phyloP scores from a whole-genome alignment of 2,888 invertebrate species.

The Drosophila nr. perissopoda region DNA sequence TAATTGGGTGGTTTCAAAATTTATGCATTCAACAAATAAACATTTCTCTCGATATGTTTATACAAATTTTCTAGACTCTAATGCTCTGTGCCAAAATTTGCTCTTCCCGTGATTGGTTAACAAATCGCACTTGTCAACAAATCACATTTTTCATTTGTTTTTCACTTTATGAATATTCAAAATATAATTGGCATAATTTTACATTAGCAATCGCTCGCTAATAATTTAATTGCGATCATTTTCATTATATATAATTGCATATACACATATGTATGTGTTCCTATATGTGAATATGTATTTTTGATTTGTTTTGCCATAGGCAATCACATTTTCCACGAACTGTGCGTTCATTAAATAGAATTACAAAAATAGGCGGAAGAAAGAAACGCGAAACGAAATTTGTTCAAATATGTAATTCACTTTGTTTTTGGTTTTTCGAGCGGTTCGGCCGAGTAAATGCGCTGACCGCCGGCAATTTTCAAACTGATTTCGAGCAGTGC shows the following conservation, averaged over 20 bases:
- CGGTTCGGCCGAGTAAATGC: constrained; percentile 57
- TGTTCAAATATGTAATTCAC: constrained; percentile 27
- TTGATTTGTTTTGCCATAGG: background rate
- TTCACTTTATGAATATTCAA: constrained; percentile 5
- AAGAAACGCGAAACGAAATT: constrained; percentile 12
- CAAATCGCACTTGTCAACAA: constrained; percentile 16
- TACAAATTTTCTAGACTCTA: background rate
- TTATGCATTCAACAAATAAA: background rate
- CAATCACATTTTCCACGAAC: constrained; percentile 17
- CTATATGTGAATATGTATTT: background rate
- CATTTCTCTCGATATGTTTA: background rate
- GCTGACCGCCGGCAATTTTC: constrained; percentile 81
- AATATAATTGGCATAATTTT: constrained; percentile 12
- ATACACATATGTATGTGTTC: background rate
- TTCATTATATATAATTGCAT: constrained; percentile 6
- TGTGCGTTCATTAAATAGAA: constrained; percentile 33
- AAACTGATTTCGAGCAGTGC: constrained; percentile 73
- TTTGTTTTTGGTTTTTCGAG: constrained; percentile 21
- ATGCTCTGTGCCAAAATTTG: background rate
- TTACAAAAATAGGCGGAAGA: constrained; percentile 26
- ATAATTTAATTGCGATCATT: constrained; percentile 20
- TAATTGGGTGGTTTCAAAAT: background rate
- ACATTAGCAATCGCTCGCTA: constrained; percentile 11
- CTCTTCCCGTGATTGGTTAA: background rate
- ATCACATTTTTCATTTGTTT: background rate